phyloP scores from a whole-genome alignment of 2,888 invertebrate genomes.

The Lasioglossum villosulum region DNA sequence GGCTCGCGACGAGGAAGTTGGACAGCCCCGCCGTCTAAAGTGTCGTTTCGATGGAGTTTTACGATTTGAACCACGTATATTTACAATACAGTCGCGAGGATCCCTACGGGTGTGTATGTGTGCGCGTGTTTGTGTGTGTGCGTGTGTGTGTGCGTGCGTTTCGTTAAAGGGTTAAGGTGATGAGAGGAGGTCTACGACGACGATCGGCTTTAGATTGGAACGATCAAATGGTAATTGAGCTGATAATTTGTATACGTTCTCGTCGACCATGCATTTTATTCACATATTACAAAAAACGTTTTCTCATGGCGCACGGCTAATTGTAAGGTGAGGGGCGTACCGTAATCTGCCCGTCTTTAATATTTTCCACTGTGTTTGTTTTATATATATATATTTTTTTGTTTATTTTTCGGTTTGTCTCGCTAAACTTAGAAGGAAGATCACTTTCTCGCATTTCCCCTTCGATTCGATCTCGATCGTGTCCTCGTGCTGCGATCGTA shows the following conservation, averaged over 20 bases:
- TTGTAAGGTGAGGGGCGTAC: slow-evolving; percentile 69
- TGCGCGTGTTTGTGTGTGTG: not conserved
- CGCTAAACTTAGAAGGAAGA: slow-evolving; percentile 21
- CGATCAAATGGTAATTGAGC: slow-evolving; percentile 55
- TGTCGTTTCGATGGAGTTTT: slow-evolving; percentile 14
- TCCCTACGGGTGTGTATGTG: not conserved
- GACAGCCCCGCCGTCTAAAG: not conserved
- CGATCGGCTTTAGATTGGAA: slow-evolving; percentile 26
- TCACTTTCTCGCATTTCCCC: slow-evolving; percentile 1
- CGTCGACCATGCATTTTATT: slow-evolving; percentile 81
- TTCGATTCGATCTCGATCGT: not conserved
- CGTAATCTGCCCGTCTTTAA: slow-evolving; percentile 73
- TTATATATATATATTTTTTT: not conserved
- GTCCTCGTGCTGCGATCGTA: not conserved
- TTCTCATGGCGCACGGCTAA: slow-evolving; percentile 78
- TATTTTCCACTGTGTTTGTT: slow-evolving; percentile 7
- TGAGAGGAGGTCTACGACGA: slow-evolving; percentile 11
- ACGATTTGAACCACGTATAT: slow-evolving; percentile 2
- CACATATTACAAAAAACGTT: slow-evolving; percentile 82
- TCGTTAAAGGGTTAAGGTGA: slow-evolving; percentile 6
- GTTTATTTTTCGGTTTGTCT: not conserved
- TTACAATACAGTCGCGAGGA: slow-evolving; percentile 13
- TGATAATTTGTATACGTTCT: slow-evolving; percentile 61
- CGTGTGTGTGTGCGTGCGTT: slow-evolving; percentile 14
- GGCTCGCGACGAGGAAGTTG: too few species aligned